phyloP scores from a whole-genome alignment of 37 sponge, comb jelly and placozoan species.

The Aphrocallistes beatrix region DNA sequence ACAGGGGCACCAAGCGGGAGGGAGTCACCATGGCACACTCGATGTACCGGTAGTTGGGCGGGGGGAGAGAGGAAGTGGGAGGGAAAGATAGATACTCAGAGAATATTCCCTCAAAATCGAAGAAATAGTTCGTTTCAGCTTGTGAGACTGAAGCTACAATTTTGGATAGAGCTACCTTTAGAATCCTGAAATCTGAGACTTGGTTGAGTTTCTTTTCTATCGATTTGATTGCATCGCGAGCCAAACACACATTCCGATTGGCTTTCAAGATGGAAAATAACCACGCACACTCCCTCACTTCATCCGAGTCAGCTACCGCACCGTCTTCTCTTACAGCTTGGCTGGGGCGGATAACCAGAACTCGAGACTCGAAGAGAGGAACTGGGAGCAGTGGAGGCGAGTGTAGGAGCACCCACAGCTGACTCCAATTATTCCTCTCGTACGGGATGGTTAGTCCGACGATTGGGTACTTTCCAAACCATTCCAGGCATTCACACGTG shows the following conservation, averaged over 20 bases:
- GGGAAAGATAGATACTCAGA: neutral
- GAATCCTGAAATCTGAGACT: no score
- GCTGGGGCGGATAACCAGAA: neutral
- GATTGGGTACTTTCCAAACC: neutral
- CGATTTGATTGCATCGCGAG: no score
- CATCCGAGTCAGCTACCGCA: no score
- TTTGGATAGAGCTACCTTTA: no score
- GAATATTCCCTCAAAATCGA: neutral
- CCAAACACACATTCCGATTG: no score
- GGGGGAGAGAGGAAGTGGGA: neutral
- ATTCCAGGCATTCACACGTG: neutral
- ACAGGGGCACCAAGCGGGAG: neutral
- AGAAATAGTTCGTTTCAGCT: neutral
- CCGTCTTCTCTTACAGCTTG: no score
- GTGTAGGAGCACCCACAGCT: neutral
- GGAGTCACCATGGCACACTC: neutral
- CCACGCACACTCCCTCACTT: no score
- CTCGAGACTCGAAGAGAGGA: neutral
- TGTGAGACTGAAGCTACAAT: neutral
- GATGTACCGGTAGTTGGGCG: neutral
- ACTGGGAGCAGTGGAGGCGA: neutral
- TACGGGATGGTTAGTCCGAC: neutral
- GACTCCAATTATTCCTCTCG: neutral
- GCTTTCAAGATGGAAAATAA: no score
- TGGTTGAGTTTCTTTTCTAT: no score